Conservation (phyloP, 2,113 vertebrate species). For the Engraulis encrasicolus region DNA sequence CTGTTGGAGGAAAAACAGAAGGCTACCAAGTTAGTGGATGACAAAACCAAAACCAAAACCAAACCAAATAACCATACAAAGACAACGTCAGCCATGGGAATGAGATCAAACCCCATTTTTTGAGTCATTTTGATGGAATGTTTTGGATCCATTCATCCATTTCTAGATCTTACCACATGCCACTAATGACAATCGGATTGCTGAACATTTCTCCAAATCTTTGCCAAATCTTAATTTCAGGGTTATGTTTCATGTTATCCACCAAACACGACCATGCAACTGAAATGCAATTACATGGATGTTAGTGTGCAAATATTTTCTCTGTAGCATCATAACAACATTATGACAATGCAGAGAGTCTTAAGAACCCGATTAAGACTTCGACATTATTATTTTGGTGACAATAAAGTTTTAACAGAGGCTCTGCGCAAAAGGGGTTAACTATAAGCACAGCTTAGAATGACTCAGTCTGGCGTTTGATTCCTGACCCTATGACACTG, state of each 20-base stretch:
- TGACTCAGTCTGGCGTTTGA: constrained; percentile 6
- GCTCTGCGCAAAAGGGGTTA: no score
- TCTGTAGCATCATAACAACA: no score
- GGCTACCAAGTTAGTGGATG: constrained; percentile 66
- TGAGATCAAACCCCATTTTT: background rate
- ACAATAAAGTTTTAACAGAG: no score
- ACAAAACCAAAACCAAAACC: no score
- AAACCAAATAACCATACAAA: constrained; percentile 53
- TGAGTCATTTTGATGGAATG: constrained; percentile 10
- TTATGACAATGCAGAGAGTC: no score
- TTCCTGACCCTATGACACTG: no score
- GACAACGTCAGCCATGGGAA: background rate
- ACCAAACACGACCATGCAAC: no score
- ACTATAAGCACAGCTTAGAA: background rate
- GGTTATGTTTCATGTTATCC: background rate
- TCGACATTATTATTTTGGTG: no score
- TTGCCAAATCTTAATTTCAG: background rate
- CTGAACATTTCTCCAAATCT: background rate
- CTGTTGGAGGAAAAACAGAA: constrained; percentile 65
- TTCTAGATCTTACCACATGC: background rate
- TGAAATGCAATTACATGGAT: no score
- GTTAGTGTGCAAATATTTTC: no score
- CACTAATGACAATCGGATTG: background rate
- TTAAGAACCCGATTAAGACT: no score
- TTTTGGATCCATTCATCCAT: background rate